Conservation (phyloP, 2,888 invertebrate genomes). For the Neria commutata region DNA sequence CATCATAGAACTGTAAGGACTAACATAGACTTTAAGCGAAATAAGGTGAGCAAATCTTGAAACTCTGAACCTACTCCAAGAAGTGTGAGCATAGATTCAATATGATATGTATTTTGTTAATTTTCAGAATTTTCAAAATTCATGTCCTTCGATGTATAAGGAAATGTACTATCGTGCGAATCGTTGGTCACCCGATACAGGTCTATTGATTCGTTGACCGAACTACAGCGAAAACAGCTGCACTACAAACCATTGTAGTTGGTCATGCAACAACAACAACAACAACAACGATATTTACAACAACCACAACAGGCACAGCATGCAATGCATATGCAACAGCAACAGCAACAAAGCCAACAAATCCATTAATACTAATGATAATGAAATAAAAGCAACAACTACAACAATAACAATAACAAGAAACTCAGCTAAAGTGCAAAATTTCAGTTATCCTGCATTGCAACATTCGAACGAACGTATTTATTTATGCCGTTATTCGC, state of each 20-base stretch:
- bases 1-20: conserved; percentile 94
- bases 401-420: no score
- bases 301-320: conserved; percentile 10
- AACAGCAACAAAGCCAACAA: no score
- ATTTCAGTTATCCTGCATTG: no score
- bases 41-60: conserved; percentile 56
- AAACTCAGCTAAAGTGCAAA: no score
- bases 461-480: no score
- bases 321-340: conserved; percentile 35
- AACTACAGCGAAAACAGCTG: conserved; percentile 23
- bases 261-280: conserved; percentile 18
- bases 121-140: conserved; percentile 65
- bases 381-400: no score
- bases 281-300: conserved; percentile 10
- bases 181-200: conserved; percentile 61
- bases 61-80: neutral
- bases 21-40: conserved; percentile 92
- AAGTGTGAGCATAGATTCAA: neutral
- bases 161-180: conserved; percentile 82
- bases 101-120: neutral
- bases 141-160: conserved; percentile 87
- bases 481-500: no score
- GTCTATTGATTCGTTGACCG: conserved; percentile 60
- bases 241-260: no score
- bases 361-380: no score